Conservation (phyloP, 2,888 invertebrate species). For the Thymelicus lineola region DNA sequence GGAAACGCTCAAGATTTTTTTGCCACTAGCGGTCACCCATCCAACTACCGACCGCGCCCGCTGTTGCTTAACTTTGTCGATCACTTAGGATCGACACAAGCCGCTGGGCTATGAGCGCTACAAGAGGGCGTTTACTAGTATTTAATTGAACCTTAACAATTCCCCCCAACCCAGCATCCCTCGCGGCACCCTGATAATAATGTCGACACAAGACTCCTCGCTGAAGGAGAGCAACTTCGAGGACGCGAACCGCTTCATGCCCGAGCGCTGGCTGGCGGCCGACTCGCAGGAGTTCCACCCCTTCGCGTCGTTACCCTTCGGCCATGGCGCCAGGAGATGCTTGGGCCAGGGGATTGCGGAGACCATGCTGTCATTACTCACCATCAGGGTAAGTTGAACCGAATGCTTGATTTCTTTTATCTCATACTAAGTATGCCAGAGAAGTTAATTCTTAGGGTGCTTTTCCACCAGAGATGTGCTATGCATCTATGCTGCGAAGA, state of each 20-base stretch:
- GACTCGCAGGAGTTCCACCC: constrained; percentile 74
- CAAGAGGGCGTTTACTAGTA: no score
- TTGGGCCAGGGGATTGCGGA: constrained; percentile 87
- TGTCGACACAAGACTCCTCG: constrained; percentile 87
- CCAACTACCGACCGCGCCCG: no score
- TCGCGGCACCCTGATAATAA: constrained; percentile 86
- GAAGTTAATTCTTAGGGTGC: no score
- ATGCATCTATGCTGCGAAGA: no score
- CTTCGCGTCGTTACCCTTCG: constrained; percentile 87
- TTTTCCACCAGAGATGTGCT: no score
- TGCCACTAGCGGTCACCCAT: no score
- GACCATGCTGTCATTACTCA: constrained; percentile 83
- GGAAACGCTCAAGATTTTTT: no score
- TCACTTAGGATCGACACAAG: no score
- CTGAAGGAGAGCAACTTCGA: constrained; percentile 87
- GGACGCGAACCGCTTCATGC: constrained; percentile 85
- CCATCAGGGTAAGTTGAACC: constrained; percentile 82
- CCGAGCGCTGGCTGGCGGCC: constrained; percentile 86
- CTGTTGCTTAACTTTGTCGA: no score
- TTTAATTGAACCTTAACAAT: neutral
- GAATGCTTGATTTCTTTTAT: no score
- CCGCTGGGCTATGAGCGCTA: no score
- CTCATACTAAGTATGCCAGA: no score
- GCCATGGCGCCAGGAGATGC: constrained; percentile 86
- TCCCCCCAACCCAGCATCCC: constrained; percentile 68